Conservation (phyloP, 2,888 invertebrate species). For the Lissocephala sabroskyi region DNA sequence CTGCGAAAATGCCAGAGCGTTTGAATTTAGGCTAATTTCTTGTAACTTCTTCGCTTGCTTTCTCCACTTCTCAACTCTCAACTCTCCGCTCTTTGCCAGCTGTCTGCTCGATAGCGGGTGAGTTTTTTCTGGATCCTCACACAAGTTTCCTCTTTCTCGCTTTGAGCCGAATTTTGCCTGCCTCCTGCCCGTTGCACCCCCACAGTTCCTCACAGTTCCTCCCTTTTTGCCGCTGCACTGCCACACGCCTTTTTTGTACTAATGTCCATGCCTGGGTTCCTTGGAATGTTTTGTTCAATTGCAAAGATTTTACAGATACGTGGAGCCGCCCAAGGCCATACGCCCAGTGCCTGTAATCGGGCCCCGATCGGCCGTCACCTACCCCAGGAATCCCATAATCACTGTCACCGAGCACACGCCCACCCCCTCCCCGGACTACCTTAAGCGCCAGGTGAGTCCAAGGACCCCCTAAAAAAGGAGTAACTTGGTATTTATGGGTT, state of each 20-base stretch:
- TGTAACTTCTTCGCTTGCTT: too few relatives aligned
- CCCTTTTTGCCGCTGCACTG: slow-evolving; percentile 13
- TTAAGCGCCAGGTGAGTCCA: slow-evolving; percentile 80
- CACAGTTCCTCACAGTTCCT: slow-evolving; percentile 5
- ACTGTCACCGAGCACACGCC: slow-evolving; percentile 98
- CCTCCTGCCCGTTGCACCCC: too few relatives aligned
- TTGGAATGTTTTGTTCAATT: slow-evolving; percentile 51
- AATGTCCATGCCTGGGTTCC: slow-evolving; percentile 39
- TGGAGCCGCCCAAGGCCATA: slow-evolving; percentile 68
- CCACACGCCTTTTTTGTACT: slow-evolving; percentile 47
- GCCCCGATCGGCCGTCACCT: slow-evolving; percentile 71
- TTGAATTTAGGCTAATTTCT: slow-evolving; percentile 13
- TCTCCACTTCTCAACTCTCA: too few relatives aligned
- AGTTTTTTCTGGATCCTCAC: slow-evolving; percentile 59
- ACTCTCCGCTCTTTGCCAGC: too few relatives aligned
- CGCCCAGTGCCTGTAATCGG: slow-evolving; percentile 68
- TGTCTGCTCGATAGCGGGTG: slow-evolving; percentile 74
- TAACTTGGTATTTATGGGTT: neutral
- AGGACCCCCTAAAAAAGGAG: neutral
- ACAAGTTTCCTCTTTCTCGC: too few relatives aligned
- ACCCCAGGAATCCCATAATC: slow-evolving; percentile 93
- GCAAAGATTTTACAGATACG: slow-evolving; percentile 72
- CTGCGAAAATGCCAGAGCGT: too few relatives aligned
- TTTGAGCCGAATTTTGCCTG: slow-evolving; percentile 18
- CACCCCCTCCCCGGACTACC: slow-evolving; percentile 89